Conservation (phyloP, 2,888 invertebrate species). For the Xestia ashworthii region DNA sequence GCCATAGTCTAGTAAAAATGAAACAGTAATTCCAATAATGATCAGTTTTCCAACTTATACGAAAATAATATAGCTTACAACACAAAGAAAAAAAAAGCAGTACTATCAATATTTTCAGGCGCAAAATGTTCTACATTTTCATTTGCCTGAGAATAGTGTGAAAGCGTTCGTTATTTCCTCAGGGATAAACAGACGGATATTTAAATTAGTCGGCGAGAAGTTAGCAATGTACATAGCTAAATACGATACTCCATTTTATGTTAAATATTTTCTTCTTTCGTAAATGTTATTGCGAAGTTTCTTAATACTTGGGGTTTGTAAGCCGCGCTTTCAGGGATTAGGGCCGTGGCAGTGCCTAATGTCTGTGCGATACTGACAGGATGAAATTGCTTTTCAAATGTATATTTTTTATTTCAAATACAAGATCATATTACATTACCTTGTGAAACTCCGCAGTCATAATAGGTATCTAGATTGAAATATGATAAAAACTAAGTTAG, state of each 20-base stretch:
- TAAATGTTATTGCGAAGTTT: slow-evolving; percentile 22
- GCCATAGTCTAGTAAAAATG: neutral
- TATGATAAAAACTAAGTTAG: neutral
- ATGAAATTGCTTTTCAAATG: slow-evolving; percentile 32
- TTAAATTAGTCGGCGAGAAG: slow-evolving; percentile 58
- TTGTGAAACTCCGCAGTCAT: neutral
- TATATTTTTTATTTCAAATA: slow-evolving; percentile 16
- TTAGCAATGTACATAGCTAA: slow-evolving; percentile 36
- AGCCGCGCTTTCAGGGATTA: slow-evolving; percentile 36
- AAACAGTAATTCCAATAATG: neutral
- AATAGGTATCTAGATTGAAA: neutral
- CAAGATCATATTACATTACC: neutral
- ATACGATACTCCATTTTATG: slow-evolving; percentile 32
- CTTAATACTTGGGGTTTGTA: slow-evolving; percentile 21
- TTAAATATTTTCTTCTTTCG: slow-evolving; percentile 33
- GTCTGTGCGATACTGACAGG: slow-evolving; percentile 31
- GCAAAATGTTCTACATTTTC: slow-evolving; percentile 43
- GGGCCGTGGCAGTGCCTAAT: slow-evolving; percentile 26
- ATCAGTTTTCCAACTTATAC: neutral
- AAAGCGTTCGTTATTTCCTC: slow-evolving; percentile 55
- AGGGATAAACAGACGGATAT: slow-evolving; percentile 48
- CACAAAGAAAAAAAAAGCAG: neutral
- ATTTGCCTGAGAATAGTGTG: slow-evolving; percentile 46
- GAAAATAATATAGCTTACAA: neutral
- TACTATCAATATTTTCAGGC: slow-evolving; percentile 38